Base-by-base conservation (phyloP, 2,888 invertebrate species). In the Rhopalosiphum nymphaeae region DNA sequence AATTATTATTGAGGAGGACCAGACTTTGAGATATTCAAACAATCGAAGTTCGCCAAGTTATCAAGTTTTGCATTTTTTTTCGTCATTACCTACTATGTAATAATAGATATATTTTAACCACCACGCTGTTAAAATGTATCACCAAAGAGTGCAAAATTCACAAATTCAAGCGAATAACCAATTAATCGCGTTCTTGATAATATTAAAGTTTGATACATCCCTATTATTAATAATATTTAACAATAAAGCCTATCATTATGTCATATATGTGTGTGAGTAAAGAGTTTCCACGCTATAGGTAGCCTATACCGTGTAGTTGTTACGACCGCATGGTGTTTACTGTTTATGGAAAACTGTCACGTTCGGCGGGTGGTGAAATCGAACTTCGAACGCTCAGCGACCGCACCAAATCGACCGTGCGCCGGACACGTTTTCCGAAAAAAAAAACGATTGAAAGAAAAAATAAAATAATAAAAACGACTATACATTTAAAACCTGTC, bases 391-490 rank as follows among this genome's bases (percentile, higher is more conserved):
- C 67, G 67, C 44, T 46, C 90, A n/a, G 85, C 87, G 57, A 89
- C 89, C 84, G 89, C 89, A 26, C 85, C 61, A 93, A 93, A 93
- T 90, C 56, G 93, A 90, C 93, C 89, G 85, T 90, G 57, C 56
- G 29, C 42, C 46, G 90, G 56, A 89, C 89, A 90, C 93, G 78
- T 56, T 84, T 86, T 86, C 85, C 46, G 46, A n/a, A 57, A 57
- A 92, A 53, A 85, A 84, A 26, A 42, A 13, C 67, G 67, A 67
- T n/a, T 1, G n/a, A 67, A 67, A n/a, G 67, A 25, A 49, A 29
- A 49, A 78, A 91, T 29, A 36, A n/a, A n/a, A 84, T 42, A 84
- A 49, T 46, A 26, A 78, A 91, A 91, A 29, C 25, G 42, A 57
- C 56, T 56, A 29, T 67, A 26, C 46, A n/a, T 92, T 57, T 92